Conservation (phyloP, 2,888 invertebrate species). For the Neoaliturus tenellus region DNA sequence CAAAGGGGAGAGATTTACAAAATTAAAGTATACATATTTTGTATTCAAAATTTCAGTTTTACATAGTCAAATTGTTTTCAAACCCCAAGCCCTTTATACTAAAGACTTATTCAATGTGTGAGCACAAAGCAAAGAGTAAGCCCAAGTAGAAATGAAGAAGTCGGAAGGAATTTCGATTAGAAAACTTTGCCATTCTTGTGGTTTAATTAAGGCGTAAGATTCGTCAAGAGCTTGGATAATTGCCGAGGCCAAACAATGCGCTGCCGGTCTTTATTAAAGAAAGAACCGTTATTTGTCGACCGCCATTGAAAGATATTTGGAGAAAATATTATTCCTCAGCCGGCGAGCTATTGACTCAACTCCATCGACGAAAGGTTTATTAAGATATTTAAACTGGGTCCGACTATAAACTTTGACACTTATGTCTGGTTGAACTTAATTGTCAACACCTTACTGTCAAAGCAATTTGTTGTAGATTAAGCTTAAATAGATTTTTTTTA, state of each 20-base stretch:
- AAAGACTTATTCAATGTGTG: neutral
- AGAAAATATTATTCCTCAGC: conserved; percentile 47
- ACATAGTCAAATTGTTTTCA: too few relatives aligned
- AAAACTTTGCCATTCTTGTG: conserved; percentile 60
- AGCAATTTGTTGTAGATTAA: too few relatives aligned
- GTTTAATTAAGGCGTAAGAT: conserved; percentile 60
- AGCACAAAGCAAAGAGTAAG: neutral
- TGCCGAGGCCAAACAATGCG: conserved; percentile 55
- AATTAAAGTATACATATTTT: too few relatives aligned
- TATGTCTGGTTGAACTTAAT: neutral
- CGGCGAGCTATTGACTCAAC: neutral
- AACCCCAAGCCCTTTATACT: too few relatives aligned
- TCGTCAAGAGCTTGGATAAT: conserved; percentile 55
- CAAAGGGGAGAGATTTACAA: too few relatives aligned
- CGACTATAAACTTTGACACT: conserved; percentile 2
- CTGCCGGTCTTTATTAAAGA: conserved; percentile 54
- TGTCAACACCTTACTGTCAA: neutral
- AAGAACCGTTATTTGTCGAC: conserved; percentile 52
- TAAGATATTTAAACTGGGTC: conserved; percentile 30
- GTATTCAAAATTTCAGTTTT: too few relatives aligned
- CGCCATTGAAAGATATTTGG: conserved; percentile 46
- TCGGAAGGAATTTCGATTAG: conserved; percentile 58
- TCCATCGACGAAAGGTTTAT: neutral
- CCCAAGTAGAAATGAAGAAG: conserved; percentile 44
- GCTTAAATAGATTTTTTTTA: too few relatives aligned